Base-by-base conservation (phyloP, 2,113 vertebrate genomes). In the Mellivora capensis region DNA sequence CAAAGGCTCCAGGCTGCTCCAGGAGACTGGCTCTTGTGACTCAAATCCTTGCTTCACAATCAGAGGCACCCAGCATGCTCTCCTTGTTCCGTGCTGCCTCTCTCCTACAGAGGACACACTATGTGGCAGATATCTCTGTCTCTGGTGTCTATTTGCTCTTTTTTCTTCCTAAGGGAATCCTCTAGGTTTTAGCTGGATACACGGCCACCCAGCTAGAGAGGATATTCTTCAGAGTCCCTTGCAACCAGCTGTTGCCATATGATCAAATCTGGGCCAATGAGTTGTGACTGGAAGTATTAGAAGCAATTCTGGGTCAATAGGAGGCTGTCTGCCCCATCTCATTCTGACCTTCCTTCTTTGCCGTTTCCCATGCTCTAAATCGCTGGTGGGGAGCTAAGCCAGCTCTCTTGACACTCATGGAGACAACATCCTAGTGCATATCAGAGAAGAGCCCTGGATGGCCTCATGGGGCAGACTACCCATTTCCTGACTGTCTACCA, bases 221-320 rank as follows among this genome's bases (percentile, higher is more conserved):
- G 42, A 4, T 62, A 64, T 39, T 93, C 52, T 84, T 69, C 44
- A 93, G 93, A 77, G 34, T 86, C 25, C 31, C 37, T 67, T 67
- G 42, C 20, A 81, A 42, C 34, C 44, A 82, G 23, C 4, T 67
- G 10, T 39, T 23, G 23, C 37, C 49, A 64, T 12, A n/a, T 37
- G 62, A 79, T 47, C 52, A 64, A 20, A 15, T 72, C 64, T 79
- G 64, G 52, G 54, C 61, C 96, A 62, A 12, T 27, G 61, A 61
- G 14, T 1, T 29, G 8, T 83, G 59, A 89, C 0, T 74, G 34
- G 7, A 77, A 21, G 10, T 13, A 62, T 47, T 11, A 7, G 0
- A 39, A 42, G 39, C 17, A 61, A 62, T n/a, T 93, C 18, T 52
- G 49, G 17, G 42, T 88, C 39, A 61, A 80, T 74, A 74, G 44